Evolutionary conservation across 1,140 invertebrate species (phyloP), one percentile per base, ranked within the genome.

Genomic region (Pseudomyrmex cubaensis): DNA sequence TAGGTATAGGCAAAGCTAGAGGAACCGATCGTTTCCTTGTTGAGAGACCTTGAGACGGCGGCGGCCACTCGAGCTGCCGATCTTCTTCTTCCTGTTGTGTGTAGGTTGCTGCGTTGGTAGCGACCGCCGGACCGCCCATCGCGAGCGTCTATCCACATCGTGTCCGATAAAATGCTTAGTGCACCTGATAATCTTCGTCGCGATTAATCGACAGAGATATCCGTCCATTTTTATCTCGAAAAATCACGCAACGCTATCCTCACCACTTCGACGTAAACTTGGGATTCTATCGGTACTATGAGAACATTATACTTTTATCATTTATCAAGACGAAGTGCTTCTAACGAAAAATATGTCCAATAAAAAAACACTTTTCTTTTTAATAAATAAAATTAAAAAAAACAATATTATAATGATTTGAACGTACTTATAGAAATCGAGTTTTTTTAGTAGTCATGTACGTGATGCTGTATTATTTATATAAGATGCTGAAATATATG

Each of bases 191-290:
- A 84, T 83, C 74, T 74, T 25, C 22, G 46, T 17, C 20, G 52
- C 73, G 87, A 88, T 89, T 85, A 89, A 88, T 85, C 84, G 86
- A 78, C 50, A 17, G 0, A 74, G 87, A 77, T 89, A 78, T 52
- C 69, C 69, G 48, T 5, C 15, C 10, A 50, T 66, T 77, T 48
- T 78, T 70, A 35, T 72, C n/a, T 2, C 35, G 15, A 70, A 59
- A n/a, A 35, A 59, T 35, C 2, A 12, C 35, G 52, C 22, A 50
- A 12, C 15, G 5, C 48, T 35, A 35, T 57, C 50, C 10, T 22
- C 35, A 54, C 5, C 25, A 70, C 54, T 35, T 25, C 20, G 76
- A 70, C 17, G 35, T 35, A 66, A 70, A 52, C 56, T 70, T 48
- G 66, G 20, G 35, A 82, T 78, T 87, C 59, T 54, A 62, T 80